phyloP scores from a whole-genome alignment of 1,140 invertebrate genomes.

The Orchesella cincta region DNA sequence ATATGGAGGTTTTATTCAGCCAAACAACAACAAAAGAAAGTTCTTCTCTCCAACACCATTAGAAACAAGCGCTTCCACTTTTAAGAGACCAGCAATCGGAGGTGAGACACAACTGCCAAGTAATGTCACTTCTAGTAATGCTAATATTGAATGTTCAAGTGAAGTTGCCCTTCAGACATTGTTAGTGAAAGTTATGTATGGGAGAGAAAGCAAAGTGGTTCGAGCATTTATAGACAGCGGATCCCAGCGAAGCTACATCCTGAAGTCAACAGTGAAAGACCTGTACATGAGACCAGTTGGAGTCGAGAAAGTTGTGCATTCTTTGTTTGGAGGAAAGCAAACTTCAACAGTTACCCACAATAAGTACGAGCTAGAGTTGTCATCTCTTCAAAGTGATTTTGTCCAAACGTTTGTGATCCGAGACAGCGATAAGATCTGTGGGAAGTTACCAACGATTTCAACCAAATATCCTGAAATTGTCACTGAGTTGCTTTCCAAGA shows the following conservation, averaged over 20 bases:
- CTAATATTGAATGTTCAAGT: background rate
- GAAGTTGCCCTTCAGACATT: conserved; percentile 25
- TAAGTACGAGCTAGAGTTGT: background rate
- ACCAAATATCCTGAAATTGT: too few species aligned
- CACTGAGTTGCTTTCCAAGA: too few species aligned
- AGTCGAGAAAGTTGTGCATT: conserved; percentile 14
- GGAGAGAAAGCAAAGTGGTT: background rate
- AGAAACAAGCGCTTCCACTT: too few species aligned
- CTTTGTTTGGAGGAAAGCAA: conserved; percentile 31
- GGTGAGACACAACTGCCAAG: background rate
- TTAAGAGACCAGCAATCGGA: background rate
- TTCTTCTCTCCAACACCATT: background rate
- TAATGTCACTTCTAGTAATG: background rate
- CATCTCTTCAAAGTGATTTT: background rate
- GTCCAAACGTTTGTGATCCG: background rate
- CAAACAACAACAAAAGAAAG: background rate
- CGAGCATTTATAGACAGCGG: conserved; percentile 40
- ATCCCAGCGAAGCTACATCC: conserved; percentile 27
- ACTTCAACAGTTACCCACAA: conserved; percentile 16
- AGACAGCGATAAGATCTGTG: background rate
- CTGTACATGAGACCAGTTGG: conserved; percentile 10
- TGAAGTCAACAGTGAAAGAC: background rate
- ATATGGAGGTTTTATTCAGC: background rate
- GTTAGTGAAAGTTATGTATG: conserved; percentile 16
- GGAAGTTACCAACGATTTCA: too few species aligned